Percentiles rank a stretch among this genome's conserved stretches.
phyloP scores from a whole-genome alignment of 2,888 invertebrate genomes.

The Acanthococcus lagerstroemiae region DNA sequence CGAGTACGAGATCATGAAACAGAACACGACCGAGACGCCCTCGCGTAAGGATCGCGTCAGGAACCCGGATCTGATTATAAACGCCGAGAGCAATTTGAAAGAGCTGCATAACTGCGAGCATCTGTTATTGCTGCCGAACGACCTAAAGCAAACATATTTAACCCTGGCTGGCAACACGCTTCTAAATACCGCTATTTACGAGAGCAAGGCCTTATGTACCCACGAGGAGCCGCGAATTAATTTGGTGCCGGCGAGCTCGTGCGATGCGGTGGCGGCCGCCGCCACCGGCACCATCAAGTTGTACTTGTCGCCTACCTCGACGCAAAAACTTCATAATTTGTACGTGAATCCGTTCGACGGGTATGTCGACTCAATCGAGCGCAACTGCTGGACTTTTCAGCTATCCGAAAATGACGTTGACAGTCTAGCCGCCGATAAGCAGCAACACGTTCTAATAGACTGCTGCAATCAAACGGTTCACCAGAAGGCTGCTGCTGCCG shows the following conservation, averaged over 20 bases:
- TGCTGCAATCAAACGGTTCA: constrained; percentile 1
- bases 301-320: constrained; percentile 2
- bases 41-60: background rate
- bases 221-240: background rate
- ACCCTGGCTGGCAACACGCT: constrained; percentile 11
- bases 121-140: background rate
- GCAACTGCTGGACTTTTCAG: constrained; percentile 18
- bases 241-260: background rate
- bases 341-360: constrained; percentile 21
- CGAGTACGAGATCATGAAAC: constrained; percentile 13
- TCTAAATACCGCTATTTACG: constrained; percentile 12
- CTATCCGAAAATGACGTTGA: background rate
- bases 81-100: constrained; percentile 5
- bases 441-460: constrained; percentile 9
- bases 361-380: constrained; percentile 16
- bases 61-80: constrained; percentile 23
- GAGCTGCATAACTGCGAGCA: constrained; percentile 3
- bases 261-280: background rate
- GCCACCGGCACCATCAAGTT: constrained; percentile 7
- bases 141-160: constrained; percentile 5
- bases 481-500: background rate
- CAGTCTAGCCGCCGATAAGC: background rate
- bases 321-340: constrained; percentile 2
- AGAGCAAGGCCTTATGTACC: background rate
- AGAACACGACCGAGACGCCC: background rate